A percentile compares a stretch with the other conserved stretches of the same genome.
phyloP scores from a whole-genome alignment of 2,888 invertebrate genomes.

The Meloe dianella region DNA sequence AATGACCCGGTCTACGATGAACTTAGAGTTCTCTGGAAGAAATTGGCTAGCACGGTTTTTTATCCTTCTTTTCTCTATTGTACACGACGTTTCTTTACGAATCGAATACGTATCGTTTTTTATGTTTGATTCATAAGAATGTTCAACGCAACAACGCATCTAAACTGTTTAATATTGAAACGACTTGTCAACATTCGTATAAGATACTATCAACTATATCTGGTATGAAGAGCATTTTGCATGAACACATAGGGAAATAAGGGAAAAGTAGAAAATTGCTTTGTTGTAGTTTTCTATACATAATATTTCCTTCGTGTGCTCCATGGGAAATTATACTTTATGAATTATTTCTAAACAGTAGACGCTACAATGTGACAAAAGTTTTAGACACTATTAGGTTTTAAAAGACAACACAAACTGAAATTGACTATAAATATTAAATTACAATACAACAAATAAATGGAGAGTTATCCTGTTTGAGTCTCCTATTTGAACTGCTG shows the following conservation, averaged over 20 bases:
- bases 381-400: neutral
- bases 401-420: neutral
- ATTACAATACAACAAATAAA: neutral
- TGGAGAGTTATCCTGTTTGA: too few relatives aligned
- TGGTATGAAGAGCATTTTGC: neutral
- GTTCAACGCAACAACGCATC: neutral
- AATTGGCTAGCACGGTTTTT: constrained; percentile 2
- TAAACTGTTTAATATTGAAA: constrained; percentile 11
- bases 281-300: constrained; percentile 16
- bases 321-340: constrained; percentile 31
- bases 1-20: constrained; percentile 12
- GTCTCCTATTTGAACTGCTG: too few relatives aligned
- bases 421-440: neutral
- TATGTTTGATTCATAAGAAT: too few relatives aligned
- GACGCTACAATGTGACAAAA: constrained; percentile 3
- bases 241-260: constrained; percentile 1
- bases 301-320: constrained; percentile 18
- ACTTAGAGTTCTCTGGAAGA: neutral
- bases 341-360: constrained; percentile 25
- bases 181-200: neutral
- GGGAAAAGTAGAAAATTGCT: constrained; percentile 13
- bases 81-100: neutral
- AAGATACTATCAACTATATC: neutral
- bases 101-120: neutral
- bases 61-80: neutral